These are phyloP conservation scores for Drosophila orena DNA, from an alignment of 1,140 invertebrate species.

Conservation along the genomic window DNA sequence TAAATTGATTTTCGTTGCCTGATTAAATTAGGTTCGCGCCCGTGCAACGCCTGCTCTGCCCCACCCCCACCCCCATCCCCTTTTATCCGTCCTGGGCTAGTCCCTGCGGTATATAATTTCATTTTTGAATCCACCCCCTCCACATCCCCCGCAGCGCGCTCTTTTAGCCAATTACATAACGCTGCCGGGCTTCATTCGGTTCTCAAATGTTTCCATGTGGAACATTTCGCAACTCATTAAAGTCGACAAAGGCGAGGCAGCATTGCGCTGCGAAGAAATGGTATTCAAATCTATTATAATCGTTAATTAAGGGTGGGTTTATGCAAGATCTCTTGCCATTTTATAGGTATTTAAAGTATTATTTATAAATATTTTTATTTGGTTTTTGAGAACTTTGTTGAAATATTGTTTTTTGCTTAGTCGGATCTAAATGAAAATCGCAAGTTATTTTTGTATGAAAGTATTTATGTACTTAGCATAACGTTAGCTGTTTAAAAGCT, in stretches of 20 bases:
- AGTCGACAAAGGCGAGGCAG: not conserved
- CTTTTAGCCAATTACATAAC: conserved; percentile 51
- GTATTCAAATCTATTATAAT: not conserved
- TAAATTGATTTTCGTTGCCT: conserved; percentile 78
- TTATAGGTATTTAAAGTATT: too few species aligned
- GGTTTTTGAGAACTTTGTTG: too few species aligned
- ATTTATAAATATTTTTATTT: not conserved
- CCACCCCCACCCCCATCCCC: not conserved
- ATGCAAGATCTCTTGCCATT: too few species aligned
- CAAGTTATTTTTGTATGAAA: too few species aligned
- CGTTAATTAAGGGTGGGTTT: not conserved
- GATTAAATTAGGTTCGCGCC: conserved; percentile 69
- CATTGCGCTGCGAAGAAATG: not conserved
- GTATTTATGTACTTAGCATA: too few species aligned
- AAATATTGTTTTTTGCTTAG: too few species aligned
- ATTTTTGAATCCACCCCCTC: conserved; percentile 18
- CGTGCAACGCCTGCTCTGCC: not conserved
- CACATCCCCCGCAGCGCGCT: not conserved
- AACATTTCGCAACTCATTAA: conserved; percentile 70
- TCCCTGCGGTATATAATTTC: conserved; percentile 50
- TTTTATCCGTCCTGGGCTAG: conserved; percentile 11
- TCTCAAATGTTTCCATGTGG: conserved; percentile 42
- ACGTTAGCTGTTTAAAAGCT: too few species aligned
- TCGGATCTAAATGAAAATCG: too few species aligned
- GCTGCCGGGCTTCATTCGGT: conserved; percentile 42